Evolutionary conservation across 2,797 vertebrate species (phyloP).

Genomic region (Muraenolepis orangiensis): DNA sequence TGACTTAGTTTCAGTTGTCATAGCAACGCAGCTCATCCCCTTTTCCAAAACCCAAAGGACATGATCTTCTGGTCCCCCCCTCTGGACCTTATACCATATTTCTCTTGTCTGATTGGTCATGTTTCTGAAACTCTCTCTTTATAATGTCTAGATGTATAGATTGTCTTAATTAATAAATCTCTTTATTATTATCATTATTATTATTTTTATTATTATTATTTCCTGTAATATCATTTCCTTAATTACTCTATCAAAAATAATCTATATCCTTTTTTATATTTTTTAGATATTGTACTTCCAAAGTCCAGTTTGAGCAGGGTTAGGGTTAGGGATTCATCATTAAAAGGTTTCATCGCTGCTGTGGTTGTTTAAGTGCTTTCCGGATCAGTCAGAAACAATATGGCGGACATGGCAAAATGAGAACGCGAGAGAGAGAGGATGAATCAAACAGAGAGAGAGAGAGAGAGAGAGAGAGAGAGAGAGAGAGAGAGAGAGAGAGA

Average conservation of each 20-base stretch:
- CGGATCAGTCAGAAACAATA: constrained; percentile 47
- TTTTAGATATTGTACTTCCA: background rate
- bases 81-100: background rate
- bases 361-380: constrained; percentile 27
- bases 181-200: background rate
- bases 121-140: constrained; percentile 5
- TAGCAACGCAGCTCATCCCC: constrained; percentile 74
- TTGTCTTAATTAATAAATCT: constrained; percentile 2
- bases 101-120: background rate
- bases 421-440: background rate
- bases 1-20: constrained; percentile 74
- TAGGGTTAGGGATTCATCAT: too few species aligned
- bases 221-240: background rate
- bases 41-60: constrained; percentile 36
- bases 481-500: background rate
- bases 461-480: too few species aligned
- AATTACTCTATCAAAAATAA: background rate
- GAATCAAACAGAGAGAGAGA: background rate
- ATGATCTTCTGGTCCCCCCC: constrained; percentile 19
- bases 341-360: constrained; percentile 44
- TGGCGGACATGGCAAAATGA: constrained; percentile 25
- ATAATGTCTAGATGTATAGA: background rate
- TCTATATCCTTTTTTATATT: background rate
- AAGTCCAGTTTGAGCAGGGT: constrained; percentile 40
- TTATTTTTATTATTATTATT: background rate